A percentile compares a stretch with the other conserved stretches of the same genome.
phyloP scores from a whole-genome alignment of 2,888 invertebrate genomes.

The Panorpa germanica region DNA sequence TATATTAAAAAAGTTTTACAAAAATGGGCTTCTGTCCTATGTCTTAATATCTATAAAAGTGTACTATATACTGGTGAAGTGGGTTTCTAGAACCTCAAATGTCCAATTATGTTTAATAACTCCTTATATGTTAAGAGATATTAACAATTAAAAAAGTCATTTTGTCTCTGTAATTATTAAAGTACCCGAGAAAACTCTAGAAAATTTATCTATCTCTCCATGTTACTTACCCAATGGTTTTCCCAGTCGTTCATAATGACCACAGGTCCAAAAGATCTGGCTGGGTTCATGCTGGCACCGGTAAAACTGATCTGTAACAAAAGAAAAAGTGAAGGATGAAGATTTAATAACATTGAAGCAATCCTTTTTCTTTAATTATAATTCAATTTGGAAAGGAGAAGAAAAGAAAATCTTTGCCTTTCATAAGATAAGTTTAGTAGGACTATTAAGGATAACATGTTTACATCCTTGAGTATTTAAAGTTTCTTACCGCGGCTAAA shows the following conservation, averaged over 20 bases:
- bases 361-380: slow-evolving; percentile 4
- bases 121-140: too few species aligned
- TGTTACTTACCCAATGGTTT: slow-evolving; percentile 55
- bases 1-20: too few species aligned
- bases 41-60: too few species aligned
- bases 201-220: neutral
- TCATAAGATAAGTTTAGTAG: slow-evolving; percentile 1
- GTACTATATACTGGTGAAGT: too few species aligned
- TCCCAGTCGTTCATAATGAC: slow-evolving; percentile 56
- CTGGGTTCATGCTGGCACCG: slow-evolving; percentile 87
- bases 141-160: too few species aligned
- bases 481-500: slow-evolving; percentile 54
- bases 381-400: neutral
- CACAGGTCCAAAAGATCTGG: slow-evolving; percentile 75
- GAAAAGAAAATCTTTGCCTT: neutral
- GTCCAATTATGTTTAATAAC: too few species aligned
- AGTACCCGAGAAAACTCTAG: too few species aligned
- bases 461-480: neutral
- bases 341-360: neutral
- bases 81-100: too few species aligned
- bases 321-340: slow-evolving; percentile 1
- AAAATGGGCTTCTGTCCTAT: too few species aligned
- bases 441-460: neutral
- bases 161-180: too few species aligned
- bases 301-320: slow-evolving; percentile 51